Percentiles rank a stretch among this genome's conserved stretches.
These are phyloP conservation scores for Cydia strobilella DNA, from an alignment of 1,140 invertebrate species.

Conservation along the genomic window DNA sequence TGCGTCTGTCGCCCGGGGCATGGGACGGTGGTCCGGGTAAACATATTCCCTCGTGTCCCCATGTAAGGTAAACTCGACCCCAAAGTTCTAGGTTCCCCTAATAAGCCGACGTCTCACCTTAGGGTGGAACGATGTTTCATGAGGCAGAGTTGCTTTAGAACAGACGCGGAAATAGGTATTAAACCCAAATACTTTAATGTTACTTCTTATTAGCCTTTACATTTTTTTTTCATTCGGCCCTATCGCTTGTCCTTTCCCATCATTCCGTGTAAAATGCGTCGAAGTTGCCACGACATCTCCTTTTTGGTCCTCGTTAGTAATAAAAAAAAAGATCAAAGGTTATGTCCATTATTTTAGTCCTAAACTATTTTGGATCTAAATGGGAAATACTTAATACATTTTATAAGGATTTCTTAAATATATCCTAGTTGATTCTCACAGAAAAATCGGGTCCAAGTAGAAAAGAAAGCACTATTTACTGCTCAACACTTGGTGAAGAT, in stretches of 20 bases:
- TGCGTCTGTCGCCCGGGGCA: slow-evolving; percentile 29
- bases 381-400: too few species aligned
- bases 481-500: too few species aligned
- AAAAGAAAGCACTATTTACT: too few species aligned
- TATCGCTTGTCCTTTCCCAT: not conserved
- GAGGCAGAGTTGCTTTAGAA: not conserved
- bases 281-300: not conserved
- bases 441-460: too few species aligned
- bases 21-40: slow-evolving; percentile 53
- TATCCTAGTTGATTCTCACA: too few species aligned
- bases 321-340: too few species aligned
- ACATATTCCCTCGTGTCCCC: slow-evolving; percentile 61
- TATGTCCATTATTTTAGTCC: not conserved
- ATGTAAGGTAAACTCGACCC: slow-evolving; percentile 67
- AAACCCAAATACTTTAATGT: not conserved
- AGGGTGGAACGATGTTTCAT: slow-evolving; percentile 56
- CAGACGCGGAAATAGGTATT: not conserved
- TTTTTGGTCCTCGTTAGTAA: not conserved
- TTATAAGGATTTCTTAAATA: too few species aligned
- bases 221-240: not conserved
- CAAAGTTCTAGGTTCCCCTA: slow-evolving; percentile 76
- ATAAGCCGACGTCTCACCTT: slow-evolving; percentile 75
- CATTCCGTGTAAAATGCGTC: not conserved
- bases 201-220: not conserved
- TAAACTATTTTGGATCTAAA: not conserved